Evolutionary conservation across 2,113 vertebrate species (phyloP).

Genomic region (Alethe castanea): DNA sequence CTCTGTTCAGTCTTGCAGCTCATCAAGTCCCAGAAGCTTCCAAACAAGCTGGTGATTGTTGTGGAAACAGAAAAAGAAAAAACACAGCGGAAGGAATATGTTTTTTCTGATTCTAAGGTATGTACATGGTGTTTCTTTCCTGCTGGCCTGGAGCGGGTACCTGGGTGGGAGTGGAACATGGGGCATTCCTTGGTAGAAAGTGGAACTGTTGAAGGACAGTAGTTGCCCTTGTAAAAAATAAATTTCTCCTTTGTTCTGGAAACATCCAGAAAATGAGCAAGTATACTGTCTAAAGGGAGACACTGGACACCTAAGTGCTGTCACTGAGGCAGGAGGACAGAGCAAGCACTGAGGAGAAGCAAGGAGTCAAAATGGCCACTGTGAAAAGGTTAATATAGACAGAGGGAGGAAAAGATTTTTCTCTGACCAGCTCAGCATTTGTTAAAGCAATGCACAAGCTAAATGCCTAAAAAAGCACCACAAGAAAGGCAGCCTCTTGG

Average conservation of each 20-base stretch:
- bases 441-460: neutral
- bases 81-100: slow-evolving; percentile 86
- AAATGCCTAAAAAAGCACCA: neutral
- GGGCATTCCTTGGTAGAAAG: neutral
- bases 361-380: neutral
- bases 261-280: neutral
- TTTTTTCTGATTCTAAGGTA: slow-evolving; percentile 95
- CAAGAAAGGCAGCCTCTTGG: neutral
- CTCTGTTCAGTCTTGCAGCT: slow-evolving; percentile 86
- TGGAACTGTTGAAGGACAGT: neutral
- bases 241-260: neutral
- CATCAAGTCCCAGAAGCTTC: slow-evolving; percentile 94
- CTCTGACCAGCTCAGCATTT: neutral
- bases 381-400: neutral
- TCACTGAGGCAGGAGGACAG: neutral
- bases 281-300: neutral
- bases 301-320: neutral
- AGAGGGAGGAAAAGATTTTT: neutral
- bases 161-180: neutral
- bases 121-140: neutral
- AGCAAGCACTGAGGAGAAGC: neutral
- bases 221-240: neutral
- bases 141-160: neutral
- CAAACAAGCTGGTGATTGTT: slow-evolving; percentile 85
- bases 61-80: slow-evolving; percentile 95